Base-by-base conservation (phyloP, 2,113 vertebrate species). In the Corythoichthys haematopterus region DNA sequence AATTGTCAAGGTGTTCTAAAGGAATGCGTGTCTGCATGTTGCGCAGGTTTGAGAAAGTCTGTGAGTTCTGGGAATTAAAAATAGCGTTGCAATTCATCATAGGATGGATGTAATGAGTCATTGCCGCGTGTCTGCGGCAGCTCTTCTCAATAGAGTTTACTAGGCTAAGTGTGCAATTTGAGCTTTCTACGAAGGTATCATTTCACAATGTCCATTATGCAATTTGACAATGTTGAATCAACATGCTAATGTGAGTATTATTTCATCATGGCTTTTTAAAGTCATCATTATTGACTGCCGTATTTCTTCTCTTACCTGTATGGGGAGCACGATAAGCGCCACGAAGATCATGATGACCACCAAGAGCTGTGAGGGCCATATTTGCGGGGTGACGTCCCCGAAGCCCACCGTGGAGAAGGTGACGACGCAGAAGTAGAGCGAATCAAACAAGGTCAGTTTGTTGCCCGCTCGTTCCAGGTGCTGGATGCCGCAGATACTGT, bases 261-360 rank as follows among this genome's bases (percentile, higher is more conserved):
- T 15, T 35, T 1, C 48, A 0, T 56, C 43, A 11, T 6, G 55
- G 14, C 0, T n/a, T 33, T 46, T 48, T 2, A 28, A 28, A 28
- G 20, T 28, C 20, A 28, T 28, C 20, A 28, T 28, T 15, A 36
- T 48, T 28, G 10, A 46, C 20, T 28, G 20, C 16, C 10, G 3
- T 2, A n/a, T 2, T 1, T 51, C 11, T 11, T 51, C 11, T 77
- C 83, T 81, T 45, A 93, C 93, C 91, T 94, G 93, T 52, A 93
- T 92, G 65, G 93, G 93, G 69, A 94, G 90, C 64, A 94, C 93
- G 6, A 94, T 93, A 72, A 94, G 92, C 0, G 93, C 93, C 74
- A 94, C 93, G 20, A 92, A 94, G 78, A 94, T 93, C 93, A 94
- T 94, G 85, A 94, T 93, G 79, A 94, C 92, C 70, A 94, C 93